Evolutionary conservation across 2,797 vertebrate species (phyloP).

Genomic region (Chaenodraco wilsoni): DNA sequence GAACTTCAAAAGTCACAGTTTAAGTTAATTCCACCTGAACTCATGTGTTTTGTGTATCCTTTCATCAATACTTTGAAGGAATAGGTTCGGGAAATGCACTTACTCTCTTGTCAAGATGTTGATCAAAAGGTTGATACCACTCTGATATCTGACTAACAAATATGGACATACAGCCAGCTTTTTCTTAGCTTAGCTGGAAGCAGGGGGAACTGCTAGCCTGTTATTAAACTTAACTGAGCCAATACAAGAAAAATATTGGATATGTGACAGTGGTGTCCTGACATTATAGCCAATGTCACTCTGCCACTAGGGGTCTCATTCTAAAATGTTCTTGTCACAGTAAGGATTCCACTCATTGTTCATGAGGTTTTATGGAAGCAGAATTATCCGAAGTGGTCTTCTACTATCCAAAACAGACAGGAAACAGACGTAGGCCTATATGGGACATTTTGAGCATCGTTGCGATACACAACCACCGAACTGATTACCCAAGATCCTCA

Average conservation of each 20-base stretch:
- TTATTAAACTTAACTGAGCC: not conserved
- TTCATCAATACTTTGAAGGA: not conserved
- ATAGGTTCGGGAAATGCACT: not conserved
- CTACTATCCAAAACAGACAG: too few species aligned
- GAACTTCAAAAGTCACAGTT: not conserved
- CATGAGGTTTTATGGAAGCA: too few species aligned
- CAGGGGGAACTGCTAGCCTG: not conserved
- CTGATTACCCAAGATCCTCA: too few species aligned
- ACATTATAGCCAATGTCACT: not conserved
- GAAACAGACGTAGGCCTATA: too few species aligned
- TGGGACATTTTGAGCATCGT: too few species aligned
- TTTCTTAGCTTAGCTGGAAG: not conserved
- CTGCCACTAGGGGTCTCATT: too few species aligned
- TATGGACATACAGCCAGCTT: not conserved
- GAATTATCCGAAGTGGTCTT: too few species aligned
- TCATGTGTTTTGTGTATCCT: not conserved
- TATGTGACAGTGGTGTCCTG: not conserved
- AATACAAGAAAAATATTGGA: not conserved
- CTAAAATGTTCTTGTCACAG: too few species aligned
- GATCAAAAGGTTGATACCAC: not conserved
- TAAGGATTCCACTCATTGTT: too few species aligned
- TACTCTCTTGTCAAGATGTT: not conserved
- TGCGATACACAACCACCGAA: too few species aligned
- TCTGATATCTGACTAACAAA: not conserved
- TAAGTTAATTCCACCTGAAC: too few species aligned